Base-by-base conservation (phyloP, 2,797 vertebrate species). In the Danio albolineatus region DNA sequence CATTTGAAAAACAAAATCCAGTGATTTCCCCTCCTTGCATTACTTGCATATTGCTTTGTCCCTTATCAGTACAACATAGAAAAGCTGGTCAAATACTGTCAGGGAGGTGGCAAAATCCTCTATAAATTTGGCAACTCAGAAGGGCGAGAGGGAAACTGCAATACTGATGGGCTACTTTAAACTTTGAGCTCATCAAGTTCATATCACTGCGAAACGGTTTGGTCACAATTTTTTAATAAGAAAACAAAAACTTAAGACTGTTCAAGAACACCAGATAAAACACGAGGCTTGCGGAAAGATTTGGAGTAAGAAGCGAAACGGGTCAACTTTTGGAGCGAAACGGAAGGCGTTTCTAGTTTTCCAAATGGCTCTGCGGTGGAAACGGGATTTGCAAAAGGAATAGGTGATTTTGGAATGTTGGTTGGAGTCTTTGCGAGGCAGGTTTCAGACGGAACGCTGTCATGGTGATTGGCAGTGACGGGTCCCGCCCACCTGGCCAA, bases 341-440 rank as follows among this genome's bases (percentile, higher is more conserved):
- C 28, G 19, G 44, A 62, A 70, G 59, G 62, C 19, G 41, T 59
- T 51, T 77, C 60, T 79, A 67, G 17, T 69, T 85, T 72, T 43
- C 36, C 49, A 72, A 39, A 46, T 74, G 69, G 16, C 72, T 67
- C 69, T 59, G 53, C 49, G 54, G 69, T 69, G 48, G 39, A 60
- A 83, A 83, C 28, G 51, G 88, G 86, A 85, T 88, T 70, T 64
- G 87, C 70, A 17, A 66, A 64, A 66, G 28, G 43, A 64, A 85
- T 86, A 89, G 89, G 85, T 86, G 93, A 94, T 93, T 90, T 90
- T 89, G 95, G 95, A 95, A 96, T 93, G 93, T 93, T 91, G 93
- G 92, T 92, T 84, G 87, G 90, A 89, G 86, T 90, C 73, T 54
- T 90, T 83, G 90, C 89, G 89, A 90, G 95, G 90, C 82, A 92